Evolutionary conservation across 2,888 invertebrate species (phyloP).

Genomic region (Lottia scabra): DNA sequence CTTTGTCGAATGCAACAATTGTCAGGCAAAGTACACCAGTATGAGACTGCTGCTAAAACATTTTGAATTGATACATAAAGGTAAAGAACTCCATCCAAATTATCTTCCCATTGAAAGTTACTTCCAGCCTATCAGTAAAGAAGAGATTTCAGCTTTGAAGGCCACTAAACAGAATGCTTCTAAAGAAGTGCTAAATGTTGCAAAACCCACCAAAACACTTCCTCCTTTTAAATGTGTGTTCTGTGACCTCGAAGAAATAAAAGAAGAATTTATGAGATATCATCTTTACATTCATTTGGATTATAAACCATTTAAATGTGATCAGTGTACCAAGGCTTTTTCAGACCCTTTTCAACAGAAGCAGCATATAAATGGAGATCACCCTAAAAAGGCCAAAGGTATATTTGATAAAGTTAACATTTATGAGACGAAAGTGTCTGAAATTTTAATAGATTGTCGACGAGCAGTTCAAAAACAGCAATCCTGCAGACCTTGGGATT

Average conservation of each 20-base stretch:
- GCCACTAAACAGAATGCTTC: not conserved
- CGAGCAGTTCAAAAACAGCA: not conserved
- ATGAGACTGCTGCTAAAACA: conserved; percentile 6
- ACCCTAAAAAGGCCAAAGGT: not conserved
- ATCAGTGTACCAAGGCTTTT: not conserved
- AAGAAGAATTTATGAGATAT: not conserved
- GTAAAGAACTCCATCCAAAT: not conserved
- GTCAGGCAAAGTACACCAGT: not conserved
- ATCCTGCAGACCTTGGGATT: not conserved
- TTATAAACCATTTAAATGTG: not conserved
- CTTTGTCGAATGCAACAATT: conserved; percentile 9
- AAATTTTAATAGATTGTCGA: not conserved
- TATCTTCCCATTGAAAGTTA: not conserved
- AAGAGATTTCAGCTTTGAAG: not conserved
- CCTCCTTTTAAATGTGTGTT: not conserved
- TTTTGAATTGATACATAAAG: conserved; percentile 13
- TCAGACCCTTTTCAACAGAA: not conserved
- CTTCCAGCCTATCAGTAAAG: not conserved
- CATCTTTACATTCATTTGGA: not conserved
- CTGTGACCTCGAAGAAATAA: not conserved
- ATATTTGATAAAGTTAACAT: not conserved
- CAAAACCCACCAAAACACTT: not conserved
- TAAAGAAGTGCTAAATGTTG: not conserved
- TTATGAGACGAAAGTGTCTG: not conserved
- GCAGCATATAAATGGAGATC: not conserved